Base-by-base conservation (phyloP, 2,888 invertebrate species). In the Chelonus formosanus region DNA sequence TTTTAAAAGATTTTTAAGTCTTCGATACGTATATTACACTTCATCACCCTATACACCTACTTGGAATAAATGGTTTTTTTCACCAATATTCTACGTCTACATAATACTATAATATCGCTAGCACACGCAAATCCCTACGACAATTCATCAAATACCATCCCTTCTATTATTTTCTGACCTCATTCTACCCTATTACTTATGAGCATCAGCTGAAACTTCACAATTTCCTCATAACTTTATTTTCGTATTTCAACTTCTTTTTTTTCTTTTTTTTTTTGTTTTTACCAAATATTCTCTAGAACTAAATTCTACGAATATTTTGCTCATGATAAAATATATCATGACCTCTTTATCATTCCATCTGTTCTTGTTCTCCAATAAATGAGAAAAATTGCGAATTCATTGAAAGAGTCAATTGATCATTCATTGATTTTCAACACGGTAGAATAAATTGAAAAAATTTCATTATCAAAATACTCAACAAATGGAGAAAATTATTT, bases 181-280 rank as follows among this genome's bases (percentile, higher is more conserved):
- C 52, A 57, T 45, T 35, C 47, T 44, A 66, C 56, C 56, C 55
- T 20, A 60, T 43, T 32, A 52, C 52, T 31, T 31, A 52, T 31
- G 47, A 40, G 40, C 31, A 61, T 52, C 52, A 61, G 60, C 55
- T 56, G 50, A 65, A 52, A 57, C 66, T 66, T 66, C 43, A 45
- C 65, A 65, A 60, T 65, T 61, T 32, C 45, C 64, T 64, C 65
- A 61, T 65, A 65, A 65, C 65, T 65, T 65, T 62, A 62, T 57
- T 66, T 66, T 57, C 62, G 44, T 57, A 60, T 65, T 57, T 52
- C 50, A 50, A 48, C 40, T 44, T 44, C 44, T 44, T 56, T 43
- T 56, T 48, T 60, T n/a, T 35, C 36, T 32, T 48, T 56, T 50
- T 20, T 59, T 59, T 48, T 63, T 48, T 55, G 31, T 34, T 45